Conservation (phyloP, 2,888 invertebrate species). For the Ornithoptera alexandrae region DNA sequence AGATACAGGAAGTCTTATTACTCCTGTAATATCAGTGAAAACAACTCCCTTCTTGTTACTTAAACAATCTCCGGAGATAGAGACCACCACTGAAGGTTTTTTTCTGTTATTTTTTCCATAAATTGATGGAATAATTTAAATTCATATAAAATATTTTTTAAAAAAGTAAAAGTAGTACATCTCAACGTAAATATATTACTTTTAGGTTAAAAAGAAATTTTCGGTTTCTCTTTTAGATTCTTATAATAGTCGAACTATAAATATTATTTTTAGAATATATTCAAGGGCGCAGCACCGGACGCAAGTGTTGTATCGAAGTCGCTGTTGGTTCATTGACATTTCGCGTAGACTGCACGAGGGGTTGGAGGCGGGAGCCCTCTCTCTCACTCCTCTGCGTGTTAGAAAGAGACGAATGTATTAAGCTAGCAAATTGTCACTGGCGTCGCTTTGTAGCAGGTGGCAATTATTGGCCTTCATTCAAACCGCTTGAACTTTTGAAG, state of each 20-base stretch:
- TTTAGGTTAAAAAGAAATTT: no score
- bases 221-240: neutral
- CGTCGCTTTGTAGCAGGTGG: constrained; percentile 72
- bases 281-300: constrained; percentile 45
- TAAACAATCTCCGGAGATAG: no score
- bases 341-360: constrained; percentile 56
- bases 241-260: constrained; percentile 32
- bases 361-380: constrained; percentile 44
- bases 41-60: no score
- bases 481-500: constrained; percentile 71
- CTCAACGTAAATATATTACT: no score
- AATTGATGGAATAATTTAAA: no score
- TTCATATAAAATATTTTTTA: no score
- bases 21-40: no score
- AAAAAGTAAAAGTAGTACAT: no score
- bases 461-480: constrained; percentile 64
- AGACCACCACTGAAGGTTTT: no score
- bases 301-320: constrained; percentile 57
- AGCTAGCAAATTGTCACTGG: constrained; percentile 62
- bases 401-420: constrained; percentile 47
- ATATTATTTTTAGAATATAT: constrained; percentile 51
- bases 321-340: constrained; percentile 77
- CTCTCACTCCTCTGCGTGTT: constrained; percentile 37
- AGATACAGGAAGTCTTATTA: no score
- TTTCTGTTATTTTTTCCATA: no score